Base-by-base conservation (phyloP, 2,888 invertebrate species). In the Chrysolina haemoptera region DNA sequence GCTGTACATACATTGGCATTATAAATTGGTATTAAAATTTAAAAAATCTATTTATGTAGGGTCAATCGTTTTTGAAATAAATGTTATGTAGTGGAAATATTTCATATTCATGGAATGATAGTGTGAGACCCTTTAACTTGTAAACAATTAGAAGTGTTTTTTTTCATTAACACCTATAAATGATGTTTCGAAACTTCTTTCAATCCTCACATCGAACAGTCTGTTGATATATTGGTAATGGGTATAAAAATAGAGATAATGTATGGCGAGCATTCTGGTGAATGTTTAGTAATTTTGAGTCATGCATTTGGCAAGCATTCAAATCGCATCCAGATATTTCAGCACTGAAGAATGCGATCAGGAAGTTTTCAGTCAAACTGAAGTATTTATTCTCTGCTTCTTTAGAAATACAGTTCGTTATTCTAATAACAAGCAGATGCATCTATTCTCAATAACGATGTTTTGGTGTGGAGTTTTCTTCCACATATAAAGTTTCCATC, bases 221-320 rank as follows among this genome's bases (percentile, higher is more conserved):
- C 59, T 59, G 59, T 59, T 59, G 27, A 59, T 59, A 35, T 35
- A 27, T 27, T 59, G n/a, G 27, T 16, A 59, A 59, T 11, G 27
- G n/a, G 27, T 35, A 35, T 59, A 59, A 59, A 59, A 59, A 59
- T 59, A 59, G 59, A 59, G 59, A n/a, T 35, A 35, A 59, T n/a
- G 27, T 35, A 59, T 59, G 27, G 59, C 59, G 27, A 59, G 59
- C n/a, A 35, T 59, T 59, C 59, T 35, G 59, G 59, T 12, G 22
- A 59, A 59, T 48, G 48, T 65, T 65, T 43, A 11, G 27, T 67
- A 40, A 11, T 18, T 43, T 41, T 46, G 68, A 50, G 40, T 69
- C 69, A 50, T 63, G 50, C 27, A 67, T 70, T 70, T 70, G 70
- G 70, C 70, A 70, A 50, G 14, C 53, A n/a, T 27, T 63, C 70